Conservation (phyloP, 2,888 invertebrate genomes). For the Hyles lineata region DNA sequence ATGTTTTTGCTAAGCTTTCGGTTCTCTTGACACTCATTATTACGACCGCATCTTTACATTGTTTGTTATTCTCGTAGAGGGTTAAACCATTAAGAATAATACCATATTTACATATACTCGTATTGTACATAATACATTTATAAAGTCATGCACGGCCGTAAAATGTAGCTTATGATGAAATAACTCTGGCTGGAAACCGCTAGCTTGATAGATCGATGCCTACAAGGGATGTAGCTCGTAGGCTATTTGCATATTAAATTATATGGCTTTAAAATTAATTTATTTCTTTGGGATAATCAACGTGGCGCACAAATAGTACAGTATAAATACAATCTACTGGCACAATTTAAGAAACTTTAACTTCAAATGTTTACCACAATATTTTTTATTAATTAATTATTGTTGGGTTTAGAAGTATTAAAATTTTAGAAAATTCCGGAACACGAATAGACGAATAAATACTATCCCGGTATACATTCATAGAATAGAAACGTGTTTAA, state of each 20-base stretch:
- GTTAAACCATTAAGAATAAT: neutral
- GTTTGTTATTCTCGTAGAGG: neutral
- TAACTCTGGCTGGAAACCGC: slow-evolving; percentile 17
- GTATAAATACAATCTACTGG: too few species aligned
- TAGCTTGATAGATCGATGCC: neutral
- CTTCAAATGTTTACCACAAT: too few species aligned
- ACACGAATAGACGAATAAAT: too few species aligned
- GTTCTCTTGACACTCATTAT: neutral
- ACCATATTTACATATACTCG: neutral
- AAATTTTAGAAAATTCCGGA: too few species aligned
- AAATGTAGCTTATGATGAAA: slow-evolving; percentile 10
- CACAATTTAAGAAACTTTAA: too few species aligned
- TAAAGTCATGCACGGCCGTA: slow-evolving; percentile 1
- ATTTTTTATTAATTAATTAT: too few species aligned
- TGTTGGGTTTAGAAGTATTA: too few species aligned
- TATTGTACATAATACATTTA: neutral
- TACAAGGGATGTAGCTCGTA: slow-evolving; percentile 1
- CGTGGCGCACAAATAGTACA: too few species aligned
- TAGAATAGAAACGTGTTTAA: too few species aligned
- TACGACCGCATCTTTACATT: neutral
- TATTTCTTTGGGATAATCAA: too few species aligned
- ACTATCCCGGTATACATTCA: too few species aligned
- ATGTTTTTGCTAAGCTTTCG: neutral
- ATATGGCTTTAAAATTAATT: neutral
- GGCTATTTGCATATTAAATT: slow-evolving; percentile 7